Percentiles rank a stretch among this genome's conserved stretches.
phyloP scores from a whole-genome alignment of 1,140 invertebrate species.

The Lucilia cuprina region DNA sequence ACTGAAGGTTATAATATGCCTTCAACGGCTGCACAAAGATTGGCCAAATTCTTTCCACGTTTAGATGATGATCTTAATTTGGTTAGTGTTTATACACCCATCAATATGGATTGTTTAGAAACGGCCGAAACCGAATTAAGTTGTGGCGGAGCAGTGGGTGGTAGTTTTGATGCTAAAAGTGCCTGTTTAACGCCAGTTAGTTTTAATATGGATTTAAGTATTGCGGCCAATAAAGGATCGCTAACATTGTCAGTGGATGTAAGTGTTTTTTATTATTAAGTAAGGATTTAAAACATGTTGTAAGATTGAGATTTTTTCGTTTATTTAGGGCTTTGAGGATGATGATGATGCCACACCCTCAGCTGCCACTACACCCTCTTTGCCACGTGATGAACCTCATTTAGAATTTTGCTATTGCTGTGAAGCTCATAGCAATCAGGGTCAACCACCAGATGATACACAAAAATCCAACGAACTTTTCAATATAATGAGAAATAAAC shows the following conservation, averaged over 20 bases:
- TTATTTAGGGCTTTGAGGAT: slow-evolving; percentile 53
- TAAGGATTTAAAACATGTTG: background rate
- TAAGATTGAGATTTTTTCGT: background rate
- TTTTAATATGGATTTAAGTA: slow-evolving; percentile 52
- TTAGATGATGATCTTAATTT: slow-evolving; percentile 68
- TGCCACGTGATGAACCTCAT: slow-evolving; percentile 48
- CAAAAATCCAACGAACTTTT: slow-evolving; percentile 14
- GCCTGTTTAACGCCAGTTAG: slow-evolving; percentile 54
- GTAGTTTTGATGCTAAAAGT: slow-evolving; percentile 40
- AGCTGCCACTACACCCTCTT: slow-evolving; percentile 58
- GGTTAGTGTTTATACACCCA: slow-evolving; percentile 68
- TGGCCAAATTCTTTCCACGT: slow-evolving; percentile 66
- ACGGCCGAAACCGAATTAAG: slow-evolving; percentile 38
- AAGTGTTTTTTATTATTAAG: slow-evolving; percentile 29
- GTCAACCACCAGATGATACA: slow-evolving; percentile 49
- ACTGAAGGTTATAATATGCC: slow-evolving; percentile 63
- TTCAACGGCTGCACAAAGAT: slow-evolving; percentile 30
- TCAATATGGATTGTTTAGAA: slow-evolving; percentile 66
- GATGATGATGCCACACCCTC: slow-evolving; percentile 67
- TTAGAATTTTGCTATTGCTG: slow-evolving; percentile 53
- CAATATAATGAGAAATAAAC: slow-evolving; percentile 27
- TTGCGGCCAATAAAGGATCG: slow-evolving; percentile 57
- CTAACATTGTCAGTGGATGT: slow-evolving; percentile 56
- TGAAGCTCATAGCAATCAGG: slow-evolving; percentile 45
- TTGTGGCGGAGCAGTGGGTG: slow-evolving; percentile 13